phyloP scores from a whole-genome alignment of 2,888 invertebrate species.

The Graphium colonna region DNA sequence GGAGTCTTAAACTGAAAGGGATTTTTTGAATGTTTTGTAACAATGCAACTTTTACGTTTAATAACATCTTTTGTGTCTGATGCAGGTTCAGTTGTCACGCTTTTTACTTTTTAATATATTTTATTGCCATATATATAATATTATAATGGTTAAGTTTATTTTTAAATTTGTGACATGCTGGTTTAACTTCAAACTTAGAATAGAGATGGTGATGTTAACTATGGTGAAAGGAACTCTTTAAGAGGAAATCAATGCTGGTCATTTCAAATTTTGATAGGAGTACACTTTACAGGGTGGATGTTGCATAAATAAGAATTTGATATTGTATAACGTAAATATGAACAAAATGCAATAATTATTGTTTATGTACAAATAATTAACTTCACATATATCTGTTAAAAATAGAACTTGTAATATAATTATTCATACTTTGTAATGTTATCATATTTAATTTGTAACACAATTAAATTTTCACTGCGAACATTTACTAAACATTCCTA shows the following conservation, averaged over 20 bases:
- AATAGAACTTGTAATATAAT: background rate
- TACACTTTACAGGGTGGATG: conserved; percentile 7
- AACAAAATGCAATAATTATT: conserved; percentile 22
- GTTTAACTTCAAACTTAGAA: conserved; percentile 8
- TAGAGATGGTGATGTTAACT: background rate
- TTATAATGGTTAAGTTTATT: conserved; percentile 2
- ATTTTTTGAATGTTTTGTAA: conserved; percentile 61
- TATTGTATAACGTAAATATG: conserved; percentile 7
- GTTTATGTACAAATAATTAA: background rate
- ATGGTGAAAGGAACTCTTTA: background rate
- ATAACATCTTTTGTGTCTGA: conserved; percentile 53
- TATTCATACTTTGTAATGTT: conserved; percentile 7
- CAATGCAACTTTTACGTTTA: conserved; percentile 63
- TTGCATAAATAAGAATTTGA: conserved; percentile 11
- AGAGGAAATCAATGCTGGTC: background rate
- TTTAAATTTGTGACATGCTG: conserved; percentile 6
- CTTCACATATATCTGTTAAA: too few relatives aligned
- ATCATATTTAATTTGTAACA: background rate
- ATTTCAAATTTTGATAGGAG: background rate
- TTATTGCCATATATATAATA: conserved; percentile 18
- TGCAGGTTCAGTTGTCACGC: conserved; percentile 63
- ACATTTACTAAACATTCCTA: too few relatives aligned
- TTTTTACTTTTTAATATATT: conserved; percentile 30
- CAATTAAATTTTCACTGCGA: too few relatives aligned
- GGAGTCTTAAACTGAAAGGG: conserved; percentile 48